A percentile compares a stretch with the other conserved stretches of the same genome.
Evolutionary conservation across 2,797 vertebrate species (phyloP).

Genomic region (Fringilla coelebs): DNA sequence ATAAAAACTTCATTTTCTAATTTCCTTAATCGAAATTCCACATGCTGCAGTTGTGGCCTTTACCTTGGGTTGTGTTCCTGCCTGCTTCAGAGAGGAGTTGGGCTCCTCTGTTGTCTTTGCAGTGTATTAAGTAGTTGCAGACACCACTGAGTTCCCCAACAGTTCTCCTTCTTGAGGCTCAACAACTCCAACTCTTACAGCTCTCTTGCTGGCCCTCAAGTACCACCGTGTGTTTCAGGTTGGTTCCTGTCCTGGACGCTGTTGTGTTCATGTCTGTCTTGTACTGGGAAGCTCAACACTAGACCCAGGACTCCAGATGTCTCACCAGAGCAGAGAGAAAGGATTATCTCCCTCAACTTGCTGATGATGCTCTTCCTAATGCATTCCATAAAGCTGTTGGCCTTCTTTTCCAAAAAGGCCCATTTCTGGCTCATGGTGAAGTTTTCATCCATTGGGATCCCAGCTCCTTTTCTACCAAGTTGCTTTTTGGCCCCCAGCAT

Average conservation of each 20-base stretch:
- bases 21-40: not conserved
- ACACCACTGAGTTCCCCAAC: fast-evolving
- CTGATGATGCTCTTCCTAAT: not conserved
- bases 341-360: not conserved
- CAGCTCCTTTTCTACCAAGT: not conserved
- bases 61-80: not conserved
- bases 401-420: not conserved
- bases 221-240: not conserved
- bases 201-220: not conserved
- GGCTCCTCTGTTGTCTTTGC: not conserved
- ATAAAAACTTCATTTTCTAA: not conserved
- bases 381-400: not conserved
- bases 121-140: not conserved
- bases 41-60: not conserved
- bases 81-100: not conserved
- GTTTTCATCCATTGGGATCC: not conserved
- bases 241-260: not conserved
- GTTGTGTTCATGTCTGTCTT: not conserved
- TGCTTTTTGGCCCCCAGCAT: not conserved
- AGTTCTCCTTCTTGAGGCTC: not conserved
- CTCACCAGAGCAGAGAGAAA: not conserved
- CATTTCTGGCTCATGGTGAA: not conserved
- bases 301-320: not conserved
- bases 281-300: not conserved
- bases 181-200: not conserved